Conservation (phyloP, 35 echinoderm and acorn worm genomes). For the Heliocidaris tuberculata region DNA sequence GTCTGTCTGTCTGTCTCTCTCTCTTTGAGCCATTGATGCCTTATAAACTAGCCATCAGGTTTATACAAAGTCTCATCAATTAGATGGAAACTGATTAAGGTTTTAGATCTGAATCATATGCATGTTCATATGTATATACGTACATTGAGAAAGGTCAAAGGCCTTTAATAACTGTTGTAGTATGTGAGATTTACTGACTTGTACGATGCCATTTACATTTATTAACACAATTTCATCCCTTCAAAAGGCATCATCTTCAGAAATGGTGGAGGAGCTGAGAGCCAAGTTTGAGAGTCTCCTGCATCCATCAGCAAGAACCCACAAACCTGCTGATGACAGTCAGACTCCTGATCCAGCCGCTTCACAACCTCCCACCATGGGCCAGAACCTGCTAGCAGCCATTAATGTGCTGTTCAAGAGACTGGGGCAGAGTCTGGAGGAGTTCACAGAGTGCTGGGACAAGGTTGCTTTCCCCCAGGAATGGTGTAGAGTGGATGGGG, state of each 20-base stretch:
- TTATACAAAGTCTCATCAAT: no score
- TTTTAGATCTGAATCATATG: no score
- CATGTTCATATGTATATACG: no score
- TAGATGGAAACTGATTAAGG: no score
- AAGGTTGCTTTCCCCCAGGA: constrained; percentile 51
- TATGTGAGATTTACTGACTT: no score
- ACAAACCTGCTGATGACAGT: not conserved
- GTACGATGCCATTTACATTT: no score
- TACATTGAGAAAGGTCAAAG: not conserved
- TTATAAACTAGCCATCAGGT: no score
- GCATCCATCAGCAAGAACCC: constrained; percentile 19
- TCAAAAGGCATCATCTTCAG: not conserved
- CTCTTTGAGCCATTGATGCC: no score
- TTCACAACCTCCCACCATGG: constrained; percentile 62
- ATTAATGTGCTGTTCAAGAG: constrained; percentile 75
- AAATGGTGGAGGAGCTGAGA: constrained; percentile 44
- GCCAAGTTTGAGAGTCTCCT: constrained; percentile 42
- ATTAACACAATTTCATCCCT: not conserved
- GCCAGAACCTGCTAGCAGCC: constrained; percentile 77
- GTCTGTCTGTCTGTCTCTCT: no score
- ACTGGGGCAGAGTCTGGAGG: constrained; percentile 59
- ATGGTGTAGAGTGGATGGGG: constrained; percentile 68
- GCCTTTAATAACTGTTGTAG: not conserved
- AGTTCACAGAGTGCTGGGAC: constrained; percentile 63
- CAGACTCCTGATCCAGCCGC: constrained; percentile 14